Conservation (phyloP, 2,888 invertebrate species). For the Platycnemis pennipes region DNA sequence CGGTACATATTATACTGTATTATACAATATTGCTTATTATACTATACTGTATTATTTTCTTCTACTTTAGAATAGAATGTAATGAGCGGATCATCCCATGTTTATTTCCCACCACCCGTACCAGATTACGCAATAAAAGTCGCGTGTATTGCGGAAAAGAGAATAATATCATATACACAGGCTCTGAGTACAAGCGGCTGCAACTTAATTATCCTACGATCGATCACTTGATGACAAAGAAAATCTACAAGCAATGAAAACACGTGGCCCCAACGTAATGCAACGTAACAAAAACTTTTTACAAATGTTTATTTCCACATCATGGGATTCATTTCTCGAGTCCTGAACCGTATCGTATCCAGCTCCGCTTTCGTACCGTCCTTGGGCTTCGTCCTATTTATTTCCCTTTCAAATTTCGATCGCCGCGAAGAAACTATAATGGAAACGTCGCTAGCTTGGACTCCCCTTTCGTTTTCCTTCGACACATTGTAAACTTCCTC, state of each 20-base stretch:
- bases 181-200: not conserved
- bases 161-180: not conserved
- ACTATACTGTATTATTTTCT: too few relatives aligned
- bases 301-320: not conserved
- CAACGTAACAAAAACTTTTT: not conserved
- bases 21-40: too few relatives aligned
- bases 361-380: not conserved
- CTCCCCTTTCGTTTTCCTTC: constrained; percentile 14
- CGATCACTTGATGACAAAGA: too few relatives aligned
- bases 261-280: not conserved
- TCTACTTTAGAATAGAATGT: too few relatives aligned
- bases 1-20: too few relatives aligned
- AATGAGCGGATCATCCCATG: too few relatives aligned
- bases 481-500: not conserved
- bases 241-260: not conserved
- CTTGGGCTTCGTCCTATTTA: not conserved
- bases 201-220: not conserved
- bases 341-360: not conserved
- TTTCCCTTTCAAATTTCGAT: not conserved
- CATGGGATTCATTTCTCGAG: not conserved
- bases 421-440: not conserved
- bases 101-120: too few relatives aligned
- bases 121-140: not conserved
- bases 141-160: not conserved
- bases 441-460: not conserved